phyloP scores from a whole-genome alignment of 2,797 vertebrate species.

The Rachycentron canadum region DNA sequence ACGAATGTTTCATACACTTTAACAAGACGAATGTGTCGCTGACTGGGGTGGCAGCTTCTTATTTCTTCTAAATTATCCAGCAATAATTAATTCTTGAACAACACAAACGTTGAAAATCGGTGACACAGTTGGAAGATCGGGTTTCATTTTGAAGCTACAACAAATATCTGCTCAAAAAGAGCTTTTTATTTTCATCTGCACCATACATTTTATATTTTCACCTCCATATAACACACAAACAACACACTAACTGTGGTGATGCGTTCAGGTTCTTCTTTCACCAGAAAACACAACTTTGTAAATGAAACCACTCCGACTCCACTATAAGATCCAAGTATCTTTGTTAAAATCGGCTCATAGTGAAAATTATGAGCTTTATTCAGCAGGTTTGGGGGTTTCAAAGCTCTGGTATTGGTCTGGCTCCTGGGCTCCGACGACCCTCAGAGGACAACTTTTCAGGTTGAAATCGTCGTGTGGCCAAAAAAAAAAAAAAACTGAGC shows the following conservation, averaged over 20 bases:
- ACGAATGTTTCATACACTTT: too few relatives aligned
- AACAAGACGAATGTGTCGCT: too few relatives aligned
- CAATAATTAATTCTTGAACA: not conserved
- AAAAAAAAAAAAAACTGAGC: not conserved
- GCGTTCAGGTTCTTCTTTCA: not conserved
- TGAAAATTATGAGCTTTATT: constrained; percentile 5
- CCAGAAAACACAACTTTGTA: not conserved
- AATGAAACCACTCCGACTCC: not conserved
- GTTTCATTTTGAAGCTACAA: not conserved
- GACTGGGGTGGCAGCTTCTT: too few relatives aligned
- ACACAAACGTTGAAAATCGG: not conserved
- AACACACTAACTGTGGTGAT: not conserved
- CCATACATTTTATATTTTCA: not conserved
- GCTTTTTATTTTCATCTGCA: too few relatives aligned
- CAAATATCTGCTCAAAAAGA: not conserved
- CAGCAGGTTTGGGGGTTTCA: not conserved
- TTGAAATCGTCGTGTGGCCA: too few relatives aligned
- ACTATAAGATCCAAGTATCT: too few relatives aligned
- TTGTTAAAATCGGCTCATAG: too few relatives aligned
- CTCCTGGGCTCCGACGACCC: constrained; percentile 28
- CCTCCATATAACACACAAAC: not conserved
- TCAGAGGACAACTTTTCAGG: not conserved
- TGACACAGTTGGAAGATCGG: not conserved
- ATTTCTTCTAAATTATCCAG: too few relatives aligned
- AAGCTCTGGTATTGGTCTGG: not conserved